Evolutionary conservation across 2,797 vertebrate species (phyloP), one percentile per base, ranked within the genome.

Genomic region (Staurois parvus): DNA sequence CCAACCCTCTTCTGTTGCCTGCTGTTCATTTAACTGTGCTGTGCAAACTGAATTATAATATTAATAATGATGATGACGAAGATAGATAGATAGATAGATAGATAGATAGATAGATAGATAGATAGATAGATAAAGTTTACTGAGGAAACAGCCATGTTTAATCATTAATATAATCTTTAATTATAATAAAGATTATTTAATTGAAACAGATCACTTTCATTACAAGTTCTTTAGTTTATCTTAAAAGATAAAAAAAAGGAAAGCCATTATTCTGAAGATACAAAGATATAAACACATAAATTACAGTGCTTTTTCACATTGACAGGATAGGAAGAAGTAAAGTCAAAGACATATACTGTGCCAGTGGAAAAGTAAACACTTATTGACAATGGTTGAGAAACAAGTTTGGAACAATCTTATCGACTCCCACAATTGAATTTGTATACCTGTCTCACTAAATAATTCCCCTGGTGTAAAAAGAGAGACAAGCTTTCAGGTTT

Each of bases 401-500:
- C 19, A 79, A 66, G 37, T n/a, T 28, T 72, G 34, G 28, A 72
- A 73, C 52, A 79, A 79, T 84, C 26, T 78, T 79, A 84, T 84
- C 56, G 48, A 72, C 67, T 59, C 19, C 45, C 28, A 42, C 66
- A 84, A 77, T 78, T 77, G 13, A 32, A 84, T 84, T 45, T 66
- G 34, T 40, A 66, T 73, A 32, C 52, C 48, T 62, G 32, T 76
- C 74, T 84, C n/a, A 72, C 59, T 59, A 48, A 66, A 30, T 68
- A 73, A 73, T 66, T 73, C 76, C 76, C 83, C 40, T 26, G 66
- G 83, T 79, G 76, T 84, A 66, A 79, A n/a, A 79, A 66, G 30
- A 76, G 74, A 84, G 74, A 73, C 68, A 79, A 68, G 76, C 68
- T 84, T 79, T 84, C 34, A 84, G 37, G 76, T n/a, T 79, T 45